phyloP scores from a whole-genome alignment of 2,113 vertebrate species.

The Misgurnus anguillicaudatus region DNA sequence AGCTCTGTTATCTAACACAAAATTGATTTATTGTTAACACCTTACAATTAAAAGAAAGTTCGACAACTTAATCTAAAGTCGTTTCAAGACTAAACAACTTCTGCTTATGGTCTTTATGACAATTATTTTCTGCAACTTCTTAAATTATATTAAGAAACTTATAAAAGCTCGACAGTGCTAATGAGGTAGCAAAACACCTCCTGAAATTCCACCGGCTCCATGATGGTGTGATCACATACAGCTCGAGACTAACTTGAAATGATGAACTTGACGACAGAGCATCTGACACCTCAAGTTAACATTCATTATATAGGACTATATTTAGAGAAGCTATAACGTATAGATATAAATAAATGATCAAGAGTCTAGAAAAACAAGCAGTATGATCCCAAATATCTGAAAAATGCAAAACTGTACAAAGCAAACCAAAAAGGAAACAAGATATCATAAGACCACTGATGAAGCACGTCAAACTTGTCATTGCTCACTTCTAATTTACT shows the following conservation, averaged over 20 bases:
- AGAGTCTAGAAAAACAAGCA: background rate
- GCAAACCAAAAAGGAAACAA: background rate
- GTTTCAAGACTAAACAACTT: no score
- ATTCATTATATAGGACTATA: conserved; percentile 18
- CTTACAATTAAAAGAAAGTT: no score
- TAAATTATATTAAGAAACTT: background rate
- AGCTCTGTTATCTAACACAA: no score
- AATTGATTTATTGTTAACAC: no score
- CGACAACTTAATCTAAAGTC: no score
- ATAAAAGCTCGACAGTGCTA: conserved; percentile 18
- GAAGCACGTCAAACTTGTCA: conserved; percentile 7
- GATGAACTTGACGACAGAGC: background rate
- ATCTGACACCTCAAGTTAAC: background rate
- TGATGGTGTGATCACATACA: conserved; percentile 43
- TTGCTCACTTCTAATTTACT: conserved; percentile 16
- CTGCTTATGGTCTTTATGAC: no score
- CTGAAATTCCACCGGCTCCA: conserved; percentile 15
- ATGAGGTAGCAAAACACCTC: conserved; percentile 41
- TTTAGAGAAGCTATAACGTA: background rate
- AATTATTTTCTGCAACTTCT: background rate
- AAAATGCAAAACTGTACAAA: conserved; percentile 1
- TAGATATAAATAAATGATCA: background rate
- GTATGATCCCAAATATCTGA: no score
- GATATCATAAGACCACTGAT: background rate
- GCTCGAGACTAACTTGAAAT: conserved; percentile 11